Evolutionary conservation across 2,113 vertebrate species (phyloP).

Genomic region (Neolamprologus sp.): DNA sequence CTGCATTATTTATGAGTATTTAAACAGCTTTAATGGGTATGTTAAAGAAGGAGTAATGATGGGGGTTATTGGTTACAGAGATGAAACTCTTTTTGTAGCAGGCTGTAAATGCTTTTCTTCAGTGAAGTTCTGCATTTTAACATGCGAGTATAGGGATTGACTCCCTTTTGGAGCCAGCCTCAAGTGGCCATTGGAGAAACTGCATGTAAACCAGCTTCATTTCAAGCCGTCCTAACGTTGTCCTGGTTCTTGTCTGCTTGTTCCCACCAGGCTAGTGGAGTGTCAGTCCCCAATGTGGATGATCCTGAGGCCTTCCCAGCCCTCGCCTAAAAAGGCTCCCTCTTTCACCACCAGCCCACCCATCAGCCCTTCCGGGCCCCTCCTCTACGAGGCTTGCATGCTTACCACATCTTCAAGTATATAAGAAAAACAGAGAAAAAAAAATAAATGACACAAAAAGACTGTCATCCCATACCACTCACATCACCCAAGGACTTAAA

Average conservation of each 20-base stretch:
- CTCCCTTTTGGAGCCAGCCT: not conserved
- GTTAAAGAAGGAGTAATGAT: not conserved
- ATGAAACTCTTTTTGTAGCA: not conserved
- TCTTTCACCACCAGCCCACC: constrained; percentile 77
- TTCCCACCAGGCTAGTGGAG: constrained; percentile 79
- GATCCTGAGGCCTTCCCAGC: constrained; percentile 99
- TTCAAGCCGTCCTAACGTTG: not conserved
- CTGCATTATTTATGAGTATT: not conserved
- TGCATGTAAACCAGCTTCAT: not conserved
- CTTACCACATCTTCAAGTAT: constrained; percentile 95
- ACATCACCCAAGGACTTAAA: constrained; percentile 93
- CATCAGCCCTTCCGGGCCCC: constrained; percentile 77
- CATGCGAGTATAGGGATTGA: not conserved
- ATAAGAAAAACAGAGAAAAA: constrained; percentile 60
- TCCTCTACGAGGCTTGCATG: constrained; percentile 98
- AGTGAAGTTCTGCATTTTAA: not conserved
- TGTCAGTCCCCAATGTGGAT: constrained; percentile 95
- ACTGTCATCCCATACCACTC: constrained; percentile 94
- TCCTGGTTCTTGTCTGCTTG: constrained; percentile 31
- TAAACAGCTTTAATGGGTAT: not conserved
- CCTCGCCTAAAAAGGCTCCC: constrained; percentile 79
- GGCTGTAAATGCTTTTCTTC: not conserved
- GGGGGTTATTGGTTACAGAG: not conserved
- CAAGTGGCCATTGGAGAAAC: not conserved
- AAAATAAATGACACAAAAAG: constrained; percentile 55